Evolutionary conservation across 2,888 invertebrate species (phyloP), one percentile per base, ranked within the genome.

Genomic region (Operophtera brumata): DNA sequence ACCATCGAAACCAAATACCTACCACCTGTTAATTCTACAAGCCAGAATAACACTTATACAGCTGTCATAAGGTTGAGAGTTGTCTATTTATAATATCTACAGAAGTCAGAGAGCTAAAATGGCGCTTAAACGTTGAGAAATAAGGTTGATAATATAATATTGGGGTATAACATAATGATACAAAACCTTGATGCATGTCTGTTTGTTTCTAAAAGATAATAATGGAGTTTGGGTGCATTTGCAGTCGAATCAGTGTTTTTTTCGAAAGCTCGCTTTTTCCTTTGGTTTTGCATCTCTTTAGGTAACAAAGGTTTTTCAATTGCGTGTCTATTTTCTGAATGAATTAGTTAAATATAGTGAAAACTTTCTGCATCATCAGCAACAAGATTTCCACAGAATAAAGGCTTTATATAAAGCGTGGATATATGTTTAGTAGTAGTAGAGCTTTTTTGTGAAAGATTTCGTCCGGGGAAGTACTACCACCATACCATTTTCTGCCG

Each of bases 1-100:
- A 73, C 67, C 65, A 70, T 67, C 71, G 69, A 65, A 70, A 69
- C 67, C 70, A 67, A 66, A 67, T 60, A 65, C 61, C 52, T 62
- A 64, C 66, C 59, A 65, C 59, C 65, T 64, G 65, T 57, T 54
- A 54, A 10, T 12, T 50, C 49, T 39, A 30, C 28, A 53, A 45
- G 48, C 54, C 37, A 34, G 50, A 11, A 65, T 56, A 46, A 46
- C 35, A 53, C 37, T 57, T 66, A 64, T 13, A 0, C 1, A 2
- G 6, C 0, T 0, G 13, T 5, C 0, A 35, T 56, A 70, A 37
- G 47, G 64, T 37, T 45, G 47, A 65, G 28, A 61, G 39, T 37
- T 32, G 6, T 8, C 28, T 28, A 41, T 20, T 47, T 42, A 30
- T 28, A 47, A 26, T 45, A 42, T 28, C 28, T 48, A 28, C 9